Evolutionary conservation across 2,113 vertebrate species (phyloP).

Genomic region (Ibidorhyncha struthersii): DNA sequence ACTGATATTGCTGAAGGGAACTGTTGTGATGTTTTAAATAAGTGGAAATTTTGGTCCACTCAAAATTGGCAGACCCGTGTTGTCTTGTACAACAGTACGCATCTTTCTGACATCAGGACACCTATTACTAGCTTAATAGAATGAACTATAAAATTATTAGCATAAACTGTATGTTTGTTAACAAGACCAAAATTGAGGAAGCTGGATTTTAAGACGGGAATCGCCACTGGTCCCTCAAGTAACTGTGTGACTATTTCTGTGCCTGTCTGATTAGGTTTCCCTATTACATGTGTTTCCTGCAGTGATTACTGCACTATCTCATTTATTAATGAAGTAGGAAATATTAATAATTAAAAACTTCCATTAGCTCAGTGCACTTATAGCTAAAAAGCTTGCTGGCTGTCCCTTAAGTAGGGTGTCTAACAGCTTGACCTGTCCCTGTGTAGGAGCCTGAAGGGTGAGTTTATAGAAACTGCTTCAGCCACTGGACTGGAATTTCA

Average conservation of each 20-base stretch:
- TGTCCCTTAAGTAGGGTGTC: not conserved
- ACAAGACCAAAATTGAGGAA: not conserved
- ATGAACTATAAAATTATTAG: not conserved
- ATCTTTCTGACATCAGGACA: not conserved
- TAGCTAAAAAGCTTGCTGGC: not conserved
- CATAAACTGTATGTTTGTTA: not conserved
- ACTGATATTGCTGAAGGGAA: not conserved
- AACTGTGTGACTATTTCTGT: not conserved
- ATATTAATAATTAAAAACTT: slow-evolving; percentile 33
- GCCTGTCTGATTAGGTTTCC: not conserved
- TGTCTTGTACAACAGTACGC: not conserved
- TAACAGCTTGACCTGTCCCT: not conserved
- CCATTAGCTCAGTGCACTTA: slow-evolving; percentile 5
- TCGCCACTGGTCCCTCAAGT: not conserved
- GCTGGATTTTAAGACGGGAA: not conserved
- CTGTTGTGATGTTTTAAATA: not conserved
- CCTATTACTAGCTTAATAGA: not conserved
- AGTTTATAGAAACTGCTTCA: not conserved
- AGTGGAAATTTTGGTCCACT: not conserved
- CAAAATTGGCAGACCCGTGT: not conserved
- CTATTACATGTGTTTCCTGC: not conserved
- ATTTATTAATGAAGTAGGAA: slow-evolving; percentile 22
- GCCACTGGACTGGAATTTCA: not conserved
- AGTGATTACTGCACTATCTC: not conserved
- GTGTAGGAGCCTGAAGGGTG: not conserved